A percentile compares a stretch with the other conserved stretches of the same genome.
Conservation (phyloP, 2,797 vertebrate genomes). For the Galagoides demidoff region DNA sequence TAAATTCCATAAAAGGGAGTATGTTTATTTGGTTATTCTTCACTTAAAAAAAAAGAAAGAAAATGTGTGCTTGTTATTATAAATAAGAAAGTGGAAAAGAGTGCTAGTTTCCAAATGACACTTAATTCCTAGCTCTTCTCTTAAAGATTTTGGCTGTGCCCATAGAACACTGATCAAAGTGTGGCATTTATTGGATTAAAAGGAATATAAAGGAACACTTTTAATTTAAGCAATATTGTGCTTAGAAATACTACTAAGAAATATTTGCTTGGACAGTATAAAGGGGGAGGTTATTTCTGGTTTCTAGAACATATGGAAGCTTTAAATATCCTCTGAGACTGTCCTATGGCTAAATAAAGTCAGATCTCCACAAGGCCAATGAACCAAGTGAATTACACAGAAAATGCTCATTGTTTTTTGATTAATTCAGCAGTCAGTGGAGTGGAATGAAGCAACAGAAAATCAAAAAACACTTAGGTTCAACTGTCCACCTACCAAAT, state of each 20-base stretch:
- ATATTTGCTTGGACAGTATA: slow-evolving; percentile 28
- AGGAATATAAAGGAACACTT: slow-evolving; percentile 52
- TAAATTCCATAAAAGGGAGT: slow-evolving; percentile 29
- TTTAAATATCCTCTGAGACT: slow-evolving; percentile 7
- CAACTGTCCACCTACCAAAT: neutral
- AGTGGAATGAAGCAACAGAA: neutral
- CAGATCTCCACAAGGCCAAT: slow-evolving; percentile 19
- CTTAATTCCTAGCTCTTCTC: neutral
- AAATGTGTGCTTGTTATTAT: slow-evolving; percentile 31
- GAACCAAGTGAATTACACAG: neutral
- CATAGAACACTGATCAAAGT: slow-evolving; percentile 29
- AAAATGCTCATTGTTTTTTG: slow-evolving; percentile 21
- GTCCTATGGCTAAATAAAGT: slow-evolving; percentile 28
- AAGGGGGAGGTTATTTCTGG: slow-evolving; percentile 44
- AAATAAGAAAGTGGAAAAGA: slow-evolving; percentile 58
- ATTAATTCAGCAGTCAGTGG: neutral
- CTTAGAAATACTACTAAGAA: slow-evolving; percentile 49
- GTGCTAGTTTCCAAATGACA: slow-evolving; percentile 44
- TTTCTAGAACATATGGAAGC: slow-evolving; percentile 8
- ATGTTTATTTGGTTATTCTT: slow-evolving; percentile 60
- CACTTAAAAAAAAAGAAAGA: neutral
- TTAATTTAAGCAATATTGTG: slow-evolving; percentile 43
- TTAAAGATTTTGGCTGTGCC: slow-evolving; percentile 12
- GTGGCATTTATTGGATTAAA: slow-evolving; percentile 1
- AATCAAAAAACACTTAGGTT: neutral